Percentiles rank a stretch among this genome's conserved stretches.
phyloP scores from a whole-genome alignment of 2,888 invertebrate genomes.

The Oasisia sp. region DNA sequence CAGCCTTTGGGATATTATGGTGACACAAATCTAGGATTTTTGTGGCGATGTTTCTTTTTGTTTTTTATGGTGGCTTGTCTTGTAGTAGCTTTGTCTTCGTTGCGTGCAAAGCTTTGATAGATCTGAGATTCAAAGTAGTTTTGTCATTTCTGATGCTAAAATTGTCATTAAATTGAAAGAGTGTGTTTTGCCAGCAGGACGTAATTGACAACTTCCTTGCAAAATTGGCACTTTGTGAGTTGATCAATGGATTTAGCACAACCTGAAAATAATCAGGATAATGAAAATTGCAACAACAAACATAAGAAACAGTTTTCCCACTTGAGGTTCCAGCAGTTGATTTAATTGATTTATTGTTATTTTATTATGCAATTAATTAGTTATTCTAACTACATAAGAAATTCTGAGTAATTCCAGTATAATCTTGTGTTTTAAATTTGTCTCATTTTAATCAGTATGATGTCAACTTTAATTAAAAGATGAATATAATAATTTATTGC shows the following conservation, averaged over 20 bases:
- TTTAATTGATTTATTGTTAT: background rate
- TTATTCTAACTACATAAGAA: background rate
- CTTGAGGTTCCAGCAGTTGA: background rate
- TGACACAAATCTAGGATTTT: background rate
- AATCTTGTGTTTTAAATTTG: background rate
- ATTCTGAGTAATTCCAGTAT: background rate
- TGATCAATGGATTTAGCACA: background rate
- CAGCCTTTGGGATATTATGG: background rate
- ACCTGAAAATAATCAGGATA: background rate
- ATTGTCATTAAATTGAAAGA: conserved; percentile 13
- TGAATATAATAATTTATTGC: background rate
- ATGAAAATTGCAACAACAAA: background rate
- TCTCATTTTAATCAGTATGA: background rate
- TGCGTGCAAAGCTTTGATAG: background rate
- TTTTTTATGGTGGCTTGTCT: background rate
- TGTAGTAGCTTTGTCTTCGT: background rate
- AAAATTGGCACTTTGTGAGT: conserved; percentile 1
- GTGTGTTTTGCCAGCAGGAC: background rate
- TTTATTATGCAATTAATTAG: background rate
- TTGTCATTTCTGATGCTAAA: conserved; percentile 17
- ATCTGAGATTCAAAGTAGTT: background rate
- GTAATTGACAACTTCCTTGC: conserved; percentile 5
- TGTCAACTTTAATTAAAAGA: background rate
- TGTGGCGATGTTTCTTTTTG: background rate
- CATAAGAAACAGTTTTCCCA: no score